phyloP scores from a whole-genome alignment of 2,888 invertebrate genomes.

The Xylota segnis region DNA sequence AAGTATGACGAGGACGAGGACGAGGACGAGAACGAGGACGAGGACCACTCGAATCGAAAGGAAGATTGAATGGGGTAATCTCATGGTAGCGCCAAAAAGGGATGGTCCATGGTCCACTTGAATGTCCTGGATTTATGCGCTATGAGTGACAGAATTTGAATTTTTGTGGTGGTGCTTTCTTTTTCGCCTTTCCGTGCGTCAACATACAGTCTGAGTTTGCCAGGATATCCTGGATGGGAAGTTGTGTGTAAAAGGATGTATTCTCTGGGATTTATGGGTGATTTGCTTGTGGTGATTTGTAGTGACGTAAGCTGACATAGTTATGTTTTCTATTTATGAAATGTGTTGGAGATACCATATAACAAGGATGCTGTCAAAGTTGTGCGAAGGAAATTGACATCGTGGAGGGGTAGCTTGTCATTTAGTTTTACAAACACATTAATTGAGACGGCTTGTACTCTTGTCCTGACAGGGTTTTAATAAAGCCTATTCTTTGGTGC shows the following conservation, averaged over 20 bases:
- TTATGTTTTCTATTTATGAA: neutral
- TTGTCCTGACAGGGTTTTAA: too few relatives aligned
- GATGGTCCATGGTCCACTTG: conserved; percentile 72
- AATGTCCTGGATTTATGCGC: conserved; percentile 74
- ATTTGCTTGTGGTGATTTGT: conserved; percentile 17
- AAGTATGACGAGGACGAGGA: conserved; percentile 40
- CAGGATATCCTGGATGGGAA: conserved; percentile 70
- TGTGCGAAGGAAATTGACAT: conserved; percentile 9
- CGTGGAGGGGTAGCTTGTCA: neutral
- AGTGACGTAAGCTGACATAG: neutral
- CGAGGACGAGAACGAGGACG: neutral
- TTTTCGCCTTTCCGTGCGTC: conserved; percentile 40
- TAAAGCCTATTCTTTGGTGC: too few relatives aligned
- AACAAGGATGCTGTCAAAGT: conserved; percentile 7
- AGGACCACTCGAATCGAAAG: conserved; percentile 45
- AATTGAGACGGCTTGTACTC: too few relatives aligned
- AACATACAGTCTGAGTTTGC: conserved; percentile 31
- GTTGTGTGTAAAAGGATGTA: conserved; percentile 27
- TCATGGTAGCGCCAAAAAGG: conserved; percentile 65
- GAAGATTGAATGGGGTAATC: conserved; percentile 67
- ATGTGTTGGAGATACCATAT: neutral
- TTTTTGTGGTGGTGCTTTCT: conserved; percentile 41
- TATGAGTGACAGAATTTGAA: conserved; percentile 76
- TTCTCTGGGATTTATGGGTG: conserved; percentile 20
- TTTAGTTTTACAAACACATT: neutral